Conservation (phyloP, 2,113 vertebrate genomes). For the Oryzias woworae region DNA sequence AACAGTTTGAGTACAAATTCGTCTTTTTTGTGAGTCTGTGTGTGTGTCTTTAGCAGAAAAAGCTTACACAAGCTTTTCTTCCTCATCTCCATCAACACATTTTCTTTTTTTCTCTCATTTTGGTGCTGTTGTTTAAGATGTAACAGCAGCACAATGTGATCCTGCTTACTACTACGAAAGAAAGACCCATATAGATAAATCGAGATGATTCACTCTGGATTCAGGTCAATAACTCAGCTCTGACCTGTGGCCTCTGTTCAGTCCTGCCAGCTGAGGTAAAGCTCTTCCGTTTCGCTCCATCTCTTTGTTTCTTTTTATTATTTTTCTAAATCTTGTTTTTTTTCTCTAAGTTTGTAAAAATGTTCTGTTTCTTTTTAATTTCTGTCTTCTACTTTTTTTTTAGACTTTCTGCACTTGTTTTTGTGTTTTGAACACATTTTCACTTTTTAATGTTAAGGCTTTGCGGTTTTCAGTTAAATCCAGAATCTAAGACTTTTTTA, state of each 20-base stretch:
- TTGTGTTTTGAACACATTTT: not conserved
- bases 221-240: not conserved
- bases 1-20: no score
- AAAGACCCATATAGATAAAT: not conserved
- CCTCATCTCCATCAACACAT: not conserved
- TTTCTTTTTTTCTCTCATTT: conserved; percentile 8
- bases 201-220: not conserved
- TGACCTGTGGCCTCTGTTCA: not conserved
- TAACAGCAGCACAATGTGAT: conserved; percentile 8
- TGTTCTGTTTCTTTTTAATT: not conserved
- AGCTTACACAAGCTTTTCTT: not conserved
- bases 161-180: conserved; percentile 11
- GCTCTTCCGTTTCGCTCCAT: not conserved
- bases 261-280: not conserved
- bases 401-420: not conserved
- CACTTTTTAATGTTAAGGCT: no score
- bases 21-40: no score
- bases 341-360: no score
- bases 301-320: not conserved
- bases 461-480: no score
- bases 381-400: not conserved
- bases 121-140: conserved; percentile 7
- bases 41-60: not conserved
- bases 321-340: not conserved
- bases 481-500: no score